Evolutionary conservation across 2,113 vertebrate species (phyloP).

Genomic region (Notarius lentiginosus): DNA sequence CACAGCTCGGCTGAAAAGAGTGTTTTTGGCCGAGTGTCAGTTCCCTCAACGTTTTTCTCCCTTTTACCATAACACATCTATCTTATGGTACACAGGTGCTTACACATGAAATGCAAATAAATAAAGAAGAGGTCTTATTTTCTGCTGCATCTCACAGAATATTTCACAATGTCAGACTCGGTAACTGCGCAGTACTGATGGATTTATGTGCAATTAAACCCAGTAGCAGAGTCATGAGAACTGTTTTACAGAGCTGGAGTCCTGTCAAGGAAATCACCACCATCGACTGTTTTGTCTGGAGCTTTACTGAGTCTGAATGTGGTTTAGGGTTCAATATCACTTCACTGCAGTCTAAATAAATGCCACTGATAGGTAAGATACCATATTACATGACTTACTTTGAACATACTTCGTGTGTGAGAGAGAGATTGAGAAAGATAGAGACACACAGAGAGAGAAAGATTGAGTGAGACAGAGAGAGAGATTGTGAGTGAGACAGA

Average conservation of each 20-base stretch:
- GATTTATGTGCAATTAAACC: not conserved
- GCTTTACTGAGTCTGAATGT: not conserved
- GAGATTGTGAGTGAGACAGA: not conserved
- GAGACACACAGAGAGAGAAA: not conserved
- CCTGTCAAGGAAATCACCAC: not conserved
- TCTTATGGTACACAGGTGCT: constrained; percentile 30
- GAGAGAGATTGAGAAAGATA: not conserved
- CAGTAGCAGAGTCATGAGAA: too few species aligned
- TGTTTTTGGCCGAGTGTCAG: constrained; percentile 52
- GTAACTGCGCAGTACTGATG: not conserved
- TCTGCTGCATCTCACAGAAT: not conserved
- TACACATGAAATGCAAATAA: constrained; percentile 45
- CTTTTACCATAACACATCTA: constrained; percentile 37
- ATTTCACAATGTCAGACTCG: not conserved
- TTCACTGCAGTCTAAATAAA: constrained; percentile 54
- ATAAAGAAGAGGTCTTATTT: constrained; percentile 41
- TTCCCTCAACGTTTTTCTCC: constrained; percentile 8
- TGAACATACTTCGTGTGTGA: not conserved
- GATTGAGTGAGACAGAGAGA: not conserved
- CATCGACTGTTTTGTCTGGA: not conserved
- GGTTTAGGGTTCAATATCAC: constrained; percentile 55
- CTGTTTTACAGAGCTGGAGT: not conserved
- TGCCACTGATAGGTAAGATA: constrained; percentile 46
- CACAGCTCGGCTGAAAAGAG: constrained; percentile 55
- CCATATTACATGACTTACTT: constrained; percentile 33